These are phyloP conservation scores for Allacma fusca DNA, from an alignment of 2,888 invertebrate genomes.

Conservation along the genomic window DNA sequence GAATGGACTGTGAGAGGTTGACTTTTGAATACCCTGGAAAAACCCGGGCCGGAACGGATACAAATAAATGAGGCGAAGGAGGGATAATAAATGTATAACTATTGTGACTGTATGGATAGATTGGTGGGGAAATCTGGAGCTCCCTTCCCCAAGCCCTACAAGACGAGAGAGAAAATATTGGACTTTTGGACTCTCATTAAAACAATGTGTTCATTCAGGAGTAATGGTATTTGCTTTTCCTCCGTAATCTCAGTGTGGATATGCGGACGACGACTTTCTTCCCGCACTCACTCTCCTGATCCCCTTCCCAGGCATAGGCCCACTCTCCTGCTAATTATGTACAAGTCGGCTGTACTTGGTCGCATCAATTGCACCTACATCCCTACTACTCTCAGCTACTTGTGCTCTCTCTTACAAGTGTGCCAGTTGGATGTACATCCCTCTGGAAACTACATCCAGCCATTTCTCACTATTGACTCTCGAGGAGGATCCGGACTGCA, in stretches of 20 bases:
- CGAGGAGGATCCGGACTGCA: background rate
- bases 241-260: background rate
- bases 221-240: slow-evolving; percentile 43
- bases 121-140: background rate
- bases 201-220: slow-evolving; percentile 47
- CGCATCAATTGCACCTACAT: background rate
- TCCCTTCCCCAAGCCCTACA: background rate
- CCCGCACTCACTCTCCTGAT: background rate
- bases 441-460: too few relatives aligned
- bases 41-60: background rate
- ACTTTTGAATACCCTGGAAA: background rate
- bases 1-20: background rate
- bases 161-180: slow-evolving; percentile 43
- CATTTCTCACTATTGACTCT: background rate
- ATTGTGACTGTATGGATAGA: slow-evolving; percentile 24
- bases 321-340: slow-evolving; percentile 11
- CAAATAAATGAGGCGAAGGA: slow-evolving; percentile 19
- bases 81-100: slow-evolving; percentile 33
- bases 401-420: too few relatives aligned
- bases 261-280: background rate
- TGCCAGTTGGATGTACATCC: too few relatives aligned
- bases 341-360: background rate
- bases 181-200: slow-evolving; percentile 47
- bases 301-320: background rate
- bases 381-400: background rate